Conservation (phyloP, 2,888 invertebrate species). For the Drosophila mercatorum region DNA sequence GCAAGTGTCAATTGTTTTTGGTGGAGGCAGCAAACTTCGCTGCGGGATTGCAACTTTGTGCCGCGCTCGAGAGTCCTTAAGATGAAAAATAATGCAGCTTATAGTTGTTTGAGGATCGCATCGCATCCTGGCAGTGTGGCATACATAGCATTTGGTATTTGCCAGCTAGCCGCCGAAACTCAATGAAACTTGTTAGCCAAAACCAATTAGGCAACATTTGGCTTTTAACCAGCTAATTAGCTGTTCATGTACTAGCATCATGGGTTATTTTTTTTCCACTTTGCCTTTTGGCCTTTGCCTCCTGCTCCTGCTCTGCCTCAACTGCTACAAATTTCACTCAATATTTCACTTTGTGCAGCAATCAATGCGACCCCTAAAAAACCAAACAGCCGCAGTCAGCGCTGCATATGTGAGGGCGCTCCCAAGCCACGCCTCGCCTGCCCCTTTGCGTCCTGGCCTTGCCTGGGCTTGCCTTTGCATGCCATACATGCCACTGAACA, state of each 20-base stretch:
- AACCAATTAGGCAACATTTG: conserved; percentile 60
- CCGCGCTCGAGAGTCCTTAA: conserved; percentile 45
- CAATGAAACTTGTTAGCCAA: conserved; percentile 26
- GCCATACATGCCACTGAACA: conserved; percentile 51
- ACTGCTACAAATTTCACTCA: conserved; percentile 63
- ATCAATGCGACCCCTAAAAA: conserved; percentile 64
- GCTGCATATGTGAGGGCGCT: conserved; percentile 49
- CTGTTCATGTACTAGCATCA: conserved; percentile 37
- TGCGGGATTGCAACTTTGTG: conserved; percentile 46
- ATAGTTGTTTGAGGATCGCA: conserved; percentile 39
- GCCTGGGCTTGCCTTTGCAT: conserved; percentile 38
- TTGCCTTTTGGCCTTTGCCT: conserved; percentile 18
- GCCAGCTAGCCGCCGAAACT: neutral
- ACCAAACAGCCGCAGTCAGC: conserved; percentile 26
- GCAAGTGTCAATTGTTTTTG: conserved; percentile 78
- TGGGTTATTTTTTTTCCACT: conserved; percentile 12
- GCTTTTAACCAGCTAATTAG: conserved; percentile 61
- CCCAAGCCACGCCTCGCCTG: neutral
- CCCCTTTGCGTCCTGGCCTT: neutral
- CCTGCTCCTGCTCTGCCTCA: conserved; percentile 8
- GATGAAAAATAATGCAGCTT: conserved; percentile 58
- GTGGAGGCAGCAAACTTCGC: conserved; percentile 36
- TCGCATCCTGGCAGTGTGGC: conserved; percentile 3
- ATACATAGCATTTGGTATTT: conserved; percentile 1
- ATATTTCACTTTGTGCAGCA: conserved; percentile 74